A percentile compares a stretch with the other conserved stretches of the same genome.
phyloP scores from a whole-genome alignment of 1,140 invertebrate species.

The Helicoverpa armigera region DNA sequence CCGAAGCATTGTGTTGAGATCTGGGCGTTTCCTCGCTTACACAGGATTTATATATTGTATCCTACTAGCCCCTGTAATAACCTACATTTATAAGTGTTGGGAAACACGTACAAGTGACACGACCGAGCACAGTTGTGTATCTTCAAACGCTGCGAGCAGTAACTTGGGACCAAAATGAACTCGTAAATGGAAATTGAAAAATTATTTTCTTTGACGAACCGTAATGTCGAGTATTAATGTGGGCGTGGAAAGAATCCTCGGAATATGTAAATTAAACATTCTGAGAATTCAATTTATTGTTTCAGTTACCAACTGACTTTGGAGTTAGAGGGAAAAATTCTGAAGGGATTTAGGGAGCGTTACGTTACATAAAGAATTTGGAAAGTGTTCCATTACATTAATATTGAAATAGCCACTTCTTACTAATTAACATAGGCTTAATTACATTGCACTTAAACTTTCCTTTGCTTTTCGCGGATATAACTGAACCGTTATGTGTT shows the following conservation, averaged over 20 bases:
- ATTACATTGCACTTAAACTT: background rate
- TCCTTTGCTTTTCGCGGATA: constrained; percentile 7
- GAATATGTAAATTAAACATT: no score
- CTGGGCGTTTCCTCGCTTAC: constrained; percentile 64
- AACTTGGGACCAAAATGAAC: no score
- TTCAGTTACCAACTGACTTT: no score
- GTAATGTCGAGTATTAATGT: no score
- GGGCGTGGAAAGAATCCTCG: no score
- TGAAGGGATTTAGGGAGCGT: no score
- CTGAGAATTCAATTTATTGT: no score
- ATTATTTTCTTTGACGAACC: no score
- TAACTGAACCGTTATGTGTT: background rate
- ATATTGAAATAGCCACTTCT: background rate
- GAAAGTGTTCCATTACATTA: background rate
- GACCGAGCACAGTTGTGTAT: background rate
- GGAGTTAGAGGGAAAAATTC: no score
- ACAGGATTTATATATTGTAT: constrained; percentile 65
- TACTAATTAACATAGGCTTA: constrained; percentile 16
- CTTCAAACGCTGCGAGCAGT: background rate
- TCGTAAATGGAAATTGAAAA: no score
- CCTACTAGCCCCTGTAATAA: constrained; percentile 38
- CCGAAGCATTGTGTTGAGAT: constrained; percentile 73
- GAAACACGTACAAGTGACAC: constrained; percentile 27
- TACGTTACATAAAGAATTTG: background rate
- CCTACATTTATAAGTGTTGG: constrained; percentile 40